These are phyloP conservation scores for Speoplatyrhinus poulsoni DNA, from an alignment of 2,113 vertebrate genomes.

Conservation along the genomic window DNA sequence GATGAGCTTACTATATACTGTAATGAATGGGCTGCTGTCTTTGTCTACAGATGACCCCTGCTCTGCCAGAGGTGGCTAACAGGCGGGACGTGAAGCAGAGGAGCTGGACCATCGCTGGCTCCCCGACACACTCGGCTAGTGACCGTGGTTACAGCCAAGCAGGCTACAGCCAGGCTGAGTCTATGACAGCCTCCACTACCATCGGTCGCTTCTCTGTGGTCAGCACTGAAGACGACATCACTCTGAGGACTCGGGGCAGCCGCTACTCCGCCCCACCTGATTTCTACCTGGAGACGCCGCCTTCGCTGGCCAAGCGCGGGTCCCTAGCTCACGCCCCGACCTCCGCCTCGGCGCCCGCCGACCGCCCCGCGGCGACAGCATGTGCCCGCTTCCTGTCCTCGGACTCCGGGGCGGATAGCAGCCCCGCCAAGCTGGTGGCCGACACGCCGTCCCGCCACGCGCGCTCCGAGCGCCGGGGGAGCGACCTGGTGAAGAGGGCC, in stretches of 20 bases:
- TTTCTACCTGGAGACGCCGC: slow-evolving; percentile 87
- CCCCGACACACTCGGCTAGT: slow-evolving; percentile 64
- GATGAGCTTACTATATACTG: background rate
- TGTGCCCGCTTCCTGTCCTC: slow-evolving; percentile 82
- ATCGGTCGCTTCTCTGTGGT: slow-evolving; percentile 94
- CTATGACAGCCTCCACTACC: slow-evolving; percentile 78
- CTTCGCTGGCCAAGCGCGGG: slow-evolving; percentile 77
- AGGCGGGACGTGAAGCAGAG: slow-evolving; percentile 71
- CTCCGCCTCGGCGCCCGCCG: slow-evolving; percentile 77
- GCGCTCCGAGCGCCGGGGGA: slow-evolving; percentile 77
- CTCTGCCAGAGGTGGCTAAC: slow-evolving; percentile 77
- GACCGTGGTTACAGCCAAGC: slow-evolving; percentile 34
- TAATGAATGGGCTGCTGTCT: slow-evolving; percentile 9
- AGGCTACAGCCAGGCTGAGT: slow-evolving; percentile 38
- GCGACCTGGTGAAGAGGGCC: slow-evolving; percentile 88
- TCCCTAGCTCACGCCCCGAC: slow-evolving; percentile 81
- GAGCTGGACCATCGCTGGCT: slow-evolving; percentile 66
- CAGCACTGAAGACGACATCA: slow-evolving; percentile 87
- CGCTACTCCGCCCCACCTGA: slow-evolving; percentile 93
- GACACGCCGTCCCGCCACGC: slow-evolving; percentile 67
- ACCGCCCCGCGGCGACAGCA: slow-evolving; percentile 43
- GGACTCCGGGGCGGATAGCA: slow-evolving; percentile 89
- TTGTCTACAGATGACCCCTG: slow-evolving; percentile 66
- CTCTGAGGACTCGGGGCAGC: slow-evolving; percentile 80
- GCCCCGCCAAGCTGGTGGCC: slow-evolving; percentile 64